Conservation (phyloP, 2,888 invertebrate genomes). For the Troilus luridus region DNA sequence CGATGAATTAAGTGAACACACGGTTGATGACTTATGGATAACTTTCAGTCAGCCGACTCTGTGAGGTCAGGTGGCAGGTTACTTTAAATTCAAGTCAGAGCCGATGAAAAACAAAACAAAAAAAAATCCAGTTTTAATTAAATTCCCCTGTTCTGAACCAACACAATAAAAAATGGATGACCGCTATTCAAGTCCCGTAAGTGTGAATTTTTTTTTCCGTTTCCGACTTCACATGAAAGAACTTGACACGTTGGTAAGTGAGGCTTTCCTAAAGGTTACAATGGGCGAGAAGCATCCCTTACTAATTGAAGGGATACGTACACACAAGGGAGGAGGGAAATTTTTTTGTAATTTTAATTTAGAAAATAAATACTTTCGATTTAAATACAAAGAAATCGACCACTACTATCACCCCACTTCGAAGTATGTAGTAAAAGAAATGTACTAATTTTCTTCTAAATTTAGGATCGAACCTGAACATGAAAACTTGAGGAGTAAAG, state of each 20-base stretch:
- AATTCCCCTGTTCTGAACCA: neutral
- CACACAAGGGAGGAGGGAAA: neutral
- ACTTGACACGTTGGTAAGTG: neutral
- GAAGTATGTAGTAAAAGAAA: neutral
- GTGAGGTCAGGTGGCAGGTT: neutral
- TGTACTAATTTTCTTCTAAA: too few relatives aligned
- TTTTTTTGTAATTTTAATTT: too few relatives aligned
- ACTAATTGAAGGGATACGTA: neutral
- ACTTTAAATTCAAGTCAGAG: neutral
- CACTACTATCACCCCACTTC: too few relatives aligned
- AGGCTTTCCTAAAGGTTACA: neutral
- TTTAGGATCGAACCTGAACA: too few relatives aligned
- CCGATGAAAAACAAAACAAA: neutral
- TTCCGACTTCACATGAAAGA: neutral
- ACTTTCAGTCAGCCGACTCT: neutral
- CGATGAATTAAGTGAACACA: neutral
- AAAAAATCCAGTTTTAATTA: neutral
- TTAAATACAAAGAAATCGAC: too few relatives aligned
- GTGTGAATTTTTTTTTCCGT: neutral
- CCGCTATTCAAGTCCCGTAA: neutral
- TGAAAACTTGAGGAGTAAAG: too few relatives aligned
- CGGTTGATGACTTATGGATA: neutral
- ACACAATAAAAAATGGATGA: constrained; percentile 21
- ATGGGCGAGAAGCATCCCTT: neutral
- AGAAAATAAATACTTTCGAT: too few relatives aligned